Evolutionary conservation across 2,888 invertebrate species (phyloP).

Genomic region (Dioctria linearis): DNA sequence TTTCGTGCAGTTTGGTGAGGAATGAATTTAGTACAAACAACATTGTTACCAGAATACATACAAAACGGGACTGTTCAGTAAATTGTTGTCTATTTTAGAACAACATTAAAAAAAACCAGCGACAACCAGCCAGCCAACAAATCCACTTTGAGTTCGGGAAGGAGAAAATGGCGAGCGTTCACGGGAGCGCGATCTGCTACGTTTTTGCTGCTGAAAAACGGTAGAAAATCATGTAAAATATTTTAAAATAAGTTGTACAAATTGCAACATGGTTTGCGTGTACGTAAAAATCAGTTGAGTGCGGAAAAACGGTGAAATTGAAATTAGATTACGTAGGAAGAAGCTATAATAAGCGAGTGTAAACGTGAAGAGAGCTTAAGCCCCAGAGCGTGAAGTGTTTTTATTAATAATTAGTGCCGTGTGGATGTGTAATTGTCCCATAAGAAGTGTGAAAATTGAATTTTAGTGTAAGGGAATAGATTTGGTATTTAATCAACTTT

Average conservation of each 20-base stretch:
- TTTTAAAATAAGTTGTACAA: constrained; percentile 32
- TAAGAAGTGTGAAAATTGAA: constrained; percentile 10
- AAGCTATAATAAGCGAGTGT: background rate
- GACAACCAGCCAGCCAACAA: background rate
- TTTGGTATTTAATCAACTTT: too few species aligned
- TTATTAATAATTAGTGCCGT: background rate
- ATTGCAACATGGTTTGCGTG: constrained; percentile 31
- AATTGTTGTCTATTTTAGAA: constrained; percentile 6
- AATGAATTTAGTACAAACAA: background rate
- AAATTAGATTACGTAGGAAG: background rate
- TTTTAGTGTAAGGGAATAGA: too few species aligned
- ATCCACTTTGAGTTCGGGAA: constrained; percentile 20
- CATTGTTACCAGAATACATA: constrained; percentile 1
- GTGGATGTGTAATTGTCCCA: background rate
- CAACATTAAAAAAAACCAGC: background rate
- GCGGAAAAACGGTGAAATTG: constrained; percentile 1
- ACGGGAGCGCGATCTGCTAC: constrained; percentile 44
- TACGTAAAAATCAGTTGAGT: constrained; percentile 17
- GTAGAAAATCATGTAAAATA: constrained; percentile 45
- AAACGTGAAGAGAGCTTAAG: constrained; percentile 10
- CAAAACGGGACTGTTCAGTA: constrained; percentile 1
- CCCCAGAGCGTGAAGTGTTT: background rate
- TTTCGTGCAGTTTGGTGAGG: background rate
- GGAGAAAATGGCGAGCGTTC: constrained; percentile 54
- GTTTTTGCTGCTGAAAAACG: constrained; percentile 54